Conservation (phyloP, 2,113 vertebrate genomes). For the Sinosuthora webbiana region DNA sequence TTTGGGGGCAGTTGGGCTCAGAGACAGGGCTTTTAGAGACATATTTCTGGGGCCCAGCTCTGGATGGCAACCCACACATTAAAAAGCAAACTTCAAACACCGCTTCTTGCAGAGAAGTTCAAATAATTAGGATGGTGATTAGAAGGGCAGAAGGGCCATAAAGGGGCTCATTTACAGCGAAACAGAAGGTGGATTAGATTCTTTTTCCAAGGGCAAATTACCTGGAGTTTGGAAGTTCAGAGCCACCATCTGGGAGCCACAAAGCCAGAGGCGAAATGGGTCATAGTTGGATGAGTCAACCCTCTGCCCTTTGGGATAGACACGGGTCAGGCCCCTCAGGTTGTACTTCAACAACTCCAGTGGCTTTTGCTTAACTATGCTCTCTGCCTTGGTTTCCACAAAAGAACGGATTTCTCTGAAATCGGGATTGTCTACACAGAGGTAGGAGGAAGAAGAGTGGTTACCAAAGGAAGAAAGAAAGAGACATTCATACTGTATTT, state of each 20-base stretch:
- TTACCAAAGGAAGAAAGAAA: neutral
- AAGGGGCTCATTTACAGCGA: neutral
- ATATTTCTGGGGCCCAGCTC: neutral
- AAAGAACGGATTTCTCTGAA: conserved; percentile 95
- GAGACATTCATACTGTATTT: neutral
- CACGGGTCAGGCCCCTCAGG: conserved; percentile 86
- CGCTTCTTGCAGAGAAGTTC: neutral
- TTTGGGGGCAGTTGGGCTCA: neutral
- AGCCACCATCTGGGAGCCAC: conserved; percentile 93
- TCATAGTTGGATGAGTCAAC: conserved; percentile 98
- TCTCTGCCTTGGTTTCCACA: conserved; percentile 90
- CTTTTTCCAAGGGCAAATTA: conserved; percentile 15
- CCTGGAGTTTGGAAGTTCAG: conserved; percentile 97
- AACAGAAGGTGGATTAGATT: neutral
- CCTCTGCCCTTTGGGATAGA: conserved; percentile 94
- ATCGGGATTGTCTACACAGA: conserved; percentile 77
- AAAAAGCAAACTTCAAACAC: neutral
- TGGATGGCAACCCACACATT: neutral
- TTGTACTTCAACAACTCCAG: conserved; percentile 87
- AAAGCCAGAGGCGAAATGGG: conserved; percentile 89
- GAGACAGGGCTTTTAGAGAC: neutral
- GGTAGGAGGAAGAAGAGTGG: neutral
- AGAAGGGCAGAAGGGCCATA: neutral
- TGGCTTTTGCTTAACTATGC: conserved; percentile 76
- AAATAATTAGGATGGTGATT: neutral